Conservation (phyloP, 2,797 vertebrate genomes). For the Benthosema pterotum region DNA sequence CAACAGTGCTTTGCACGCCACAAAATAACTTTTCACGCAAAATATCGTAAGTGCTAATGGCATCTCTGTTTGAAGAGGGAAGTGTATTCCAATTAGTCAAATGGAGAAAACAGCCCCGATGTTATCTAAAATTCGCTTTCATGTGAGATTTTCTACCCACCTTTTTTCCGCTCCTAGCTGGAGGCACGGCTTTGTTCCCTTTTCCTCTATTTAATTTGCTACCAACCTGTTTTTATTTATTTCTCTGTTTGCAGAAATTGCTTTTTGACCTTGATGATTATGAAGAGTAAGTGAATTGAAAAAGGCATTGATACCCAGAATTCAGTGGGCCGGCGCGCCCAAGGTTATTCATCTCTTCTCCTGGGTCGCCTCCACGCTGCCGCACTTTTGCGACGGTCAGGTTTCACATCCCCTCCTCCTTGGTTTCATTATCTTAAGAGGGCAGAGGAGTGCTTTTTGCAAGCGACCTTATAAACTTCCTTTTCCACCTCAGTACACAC, state of each 20-base stretch:
- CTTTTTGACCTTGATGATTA: slow-evolving; percentile 82
- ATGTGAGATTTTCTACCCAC: slow-evolving; percentile 74
- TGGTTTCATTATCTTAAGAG: slow-evolving; percentile 82
- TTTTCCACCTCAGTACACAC: slow-evolving; percentile 60
- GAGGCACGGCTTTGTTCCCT: slow-evolving; percentile 75
- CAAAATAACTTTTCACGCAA: slow-evolving; percentile 56
- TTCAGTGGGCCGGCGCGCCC: slow-evolving; percentile 58
- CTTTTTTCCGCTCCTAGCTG: slow-evolving; percentile 64
- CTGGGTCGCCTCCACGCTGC: slow-evolving; percentile 42
- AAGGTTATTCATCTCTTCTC: slow-evolving; percentile 70
- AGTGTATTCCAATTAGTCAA: slow-evolving; percentile 80
- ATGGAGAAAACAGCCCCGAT: slow-evolving; percentile 70
- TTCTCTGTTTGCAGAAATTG: slow-evolving; percentile 75
- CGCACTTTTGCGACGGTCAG: slow-evolving; percentile 70
- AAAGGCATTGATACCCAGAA: slow-evolving; percentile 75
- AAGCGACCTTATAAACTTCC: slow-evolving; percentile 64
- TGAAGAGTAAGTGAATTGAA: slow-evolving; percentile 79
- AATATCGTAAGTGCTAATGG: slow-evolving; percentile 70
- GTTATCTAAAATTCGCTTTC: slow-evolving; percentile 80
- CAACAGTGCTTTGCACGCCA: slow-evolving; percentile 61
- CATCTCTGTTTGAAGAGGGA: slow-evolving; percentile 68
- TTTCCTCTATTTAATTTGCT: slow-evolving; percentile 79
- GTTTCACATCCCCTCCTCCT: slow-evolving; percentile 56
- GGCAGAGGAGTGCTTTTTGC: slow-evolving; percentile 68
- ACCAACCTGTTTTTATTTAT: slow-evolving; percentile 80